These are phyloP conservation scores for Mercenaria mercenaria DNA, from an alignment of 1,140 invertebrate species.

Conservation along the genomic window DNA sequence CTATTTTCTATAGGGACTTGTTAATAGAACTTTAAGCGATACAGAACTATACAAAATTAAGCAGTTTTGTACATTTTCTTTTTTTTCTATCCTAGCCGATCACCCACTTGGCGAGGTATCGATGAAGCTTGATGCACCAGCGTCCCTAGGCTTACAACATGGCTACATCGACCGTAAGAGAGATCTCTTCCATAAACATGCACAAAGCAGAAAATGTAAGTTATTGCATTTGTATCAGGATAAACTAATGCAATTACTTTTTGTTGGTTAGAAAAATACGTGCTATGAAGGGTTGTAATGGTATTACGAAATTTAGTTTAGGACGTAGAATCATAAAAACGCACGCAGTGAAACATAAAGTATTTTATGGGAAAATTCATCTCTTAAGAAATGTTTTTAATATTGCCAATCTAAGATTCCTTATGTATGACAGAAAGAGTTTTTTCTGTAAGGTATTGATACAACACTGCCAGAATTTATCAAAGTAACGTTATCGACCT, in stretches of 20 bases:
- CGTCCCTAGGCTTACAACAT: neutral
- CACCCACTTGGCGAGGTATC: constrained; percentile 52
- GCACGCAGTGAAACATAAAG: too few species aligned
- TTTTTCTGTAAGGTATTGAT: too few species aligned
- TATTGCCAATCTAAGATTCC: too few species aligned
- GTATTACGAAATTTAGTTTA: neutral
- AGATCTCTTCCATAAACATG: neutral
- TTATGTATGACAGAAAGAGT: too few species aligned
- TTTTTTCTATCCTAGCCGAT: neutral
- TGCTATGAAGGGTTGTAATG: neutral
- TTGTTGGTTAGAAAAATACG: neutral
- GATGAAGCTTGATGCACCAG: neutral
- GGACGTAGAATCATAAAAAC: neutral
- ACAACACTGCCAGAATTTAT: too few species aligned
- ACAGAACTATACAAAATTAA: too few species aligned
- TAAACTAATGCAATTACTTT: neutral
- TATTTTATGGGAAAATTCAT: too few species aligned
- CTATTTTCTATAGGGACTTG: too few species aligned
- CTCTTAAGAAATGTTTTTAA: too few species aligned
- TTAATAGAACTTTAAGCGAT: too few species aligned
- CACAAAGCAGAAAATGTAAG: neutral
- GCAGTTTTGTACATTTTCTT: too few species aligned
- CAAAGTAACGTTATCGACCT: too few species aligned
- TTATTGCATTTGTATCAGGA: neutral
- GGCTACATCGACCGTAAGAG: neutral